Percentiles rank a stretch among this genome's conserved stretches.
Evolutionary conservation across 2,888 invertebrate species (phyloP).

Genomic region (Anodontia alba): DNA sequence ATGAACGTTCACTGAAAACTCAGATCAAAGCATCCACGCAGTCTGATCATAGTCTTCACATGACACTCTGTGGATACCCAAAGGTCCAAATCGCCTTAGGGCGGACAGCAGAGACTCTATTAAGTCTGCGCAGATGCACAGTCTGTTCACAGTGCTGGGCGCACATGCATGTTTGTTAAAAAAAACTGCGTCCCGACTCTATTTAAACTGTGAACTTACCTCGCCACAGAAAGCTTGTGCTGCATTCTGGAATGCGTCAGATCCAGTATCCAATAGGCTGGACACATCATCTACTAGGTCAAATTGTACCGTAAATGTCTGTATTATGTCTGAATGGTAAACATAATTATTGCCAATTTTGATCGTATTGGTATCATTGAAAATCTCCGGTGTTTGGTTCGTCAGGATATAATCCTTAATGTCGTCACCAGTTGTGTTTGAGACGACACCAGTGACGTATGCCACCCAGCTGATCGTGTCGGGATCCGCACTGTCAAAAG

Average conservation of each 20-base stretch:
- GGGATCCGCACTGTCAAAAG: background rate
- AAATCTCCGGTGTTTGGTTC: background rate
- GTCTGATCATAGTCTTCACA: no score
- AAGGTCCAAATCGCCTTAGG: no score
- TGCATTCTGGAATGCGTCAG: background rate
- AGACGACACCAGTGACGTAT: background rate
- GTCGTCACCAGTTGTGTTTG: background rate
- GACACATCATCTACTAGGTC: conserved; percentile 2
- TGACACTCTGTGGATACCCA: no score
- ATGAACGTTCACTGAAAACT: no score
- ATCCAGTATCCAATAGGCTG: background rate
- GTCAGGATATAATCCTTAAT: background rate
- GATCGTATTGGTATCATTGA: background rate
- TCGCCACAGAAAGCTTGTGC: background rate
- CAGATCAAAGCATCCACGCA: no score
- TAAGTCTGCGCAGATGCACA: no score
- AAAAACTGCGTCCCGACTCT: no score
- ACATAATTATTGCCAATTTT: background rate
- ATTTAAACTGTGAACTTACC: background rate
- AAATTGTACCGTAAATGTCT: background rate
- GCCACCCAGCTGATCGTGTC: background rate
- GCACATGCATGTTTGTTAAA: no score
- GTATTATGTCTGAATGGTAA: background rate
- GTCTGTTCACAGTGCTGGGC: no score
- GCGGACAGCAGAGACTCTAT: no score